Evolutionary conservation across 92 coral and sea anemone genomes (phyloP).

Genomic region (Umimayanthus chanpuru): DNA sequence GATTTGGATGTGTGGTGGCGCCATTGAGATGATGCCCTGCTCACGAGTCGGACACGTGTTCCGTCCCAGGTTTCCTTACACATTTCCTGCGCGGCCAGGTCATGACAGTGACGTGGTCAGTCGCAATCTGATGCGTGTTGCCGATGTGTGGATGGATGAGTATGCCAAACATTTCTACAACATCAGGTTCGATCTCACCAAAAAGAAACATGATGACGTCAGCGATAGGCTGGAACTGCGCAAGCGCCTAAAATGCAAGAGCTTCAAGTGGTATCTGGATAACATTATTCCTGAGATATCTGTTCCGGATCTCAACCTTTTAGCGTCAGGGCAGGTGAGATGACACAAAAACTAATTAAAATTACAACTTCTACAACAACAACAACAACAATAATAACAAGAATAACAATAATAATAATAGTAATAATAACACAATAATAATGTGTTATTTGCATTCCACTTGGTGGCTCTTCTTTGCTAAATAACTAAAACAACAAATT

Average conservation of each 20-base stretch:
- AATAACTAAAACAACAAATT: no score
- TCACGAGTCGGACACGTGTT: constrained; percentile 99
- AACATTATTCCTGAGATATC: constrained; percentile 87
- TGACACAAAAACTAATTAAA: not conserved
- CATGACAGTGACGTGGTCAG: constrained; percentile 93
- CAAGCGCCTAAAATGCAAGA: constrained; percentile 82
- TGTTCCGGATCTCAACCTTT: constrained; percentile 83
- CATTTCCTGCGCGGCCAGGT: constrained; percentile 96
- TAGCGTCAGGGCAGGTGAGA: constrained; percentile 93
- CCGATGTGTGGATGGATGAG: constrained; percentile 99
- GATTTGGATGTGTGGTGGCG: constrained; percentile 99
- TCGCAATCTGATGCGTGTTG: constrained; percentile 97
- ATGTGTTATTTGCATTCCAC: no score
- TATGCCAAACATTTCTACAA: constrained; percentile 95
- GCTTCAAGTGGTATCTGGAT: constrained; percentile 96
- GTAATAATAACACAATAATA: no score
- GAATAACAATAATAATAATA: no score
- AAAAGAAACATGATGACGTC: constrained; percentile 89
- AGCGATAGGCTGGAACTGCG: constrained; percentile 89
- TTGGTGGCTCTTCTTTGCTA: no score
- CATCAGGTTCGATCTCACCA: constrained; percentile 87
- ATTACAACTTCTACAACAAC: no score
- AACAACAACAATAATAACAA: no score
- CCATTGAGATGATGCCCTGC: constrained; percentile 96
- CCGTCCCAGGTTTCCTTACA: constrained; percentile 95